phyloP scores from a whole-genome alignment of 2,797 vertebrate species.

The Anguilla pacifica region DNA sequence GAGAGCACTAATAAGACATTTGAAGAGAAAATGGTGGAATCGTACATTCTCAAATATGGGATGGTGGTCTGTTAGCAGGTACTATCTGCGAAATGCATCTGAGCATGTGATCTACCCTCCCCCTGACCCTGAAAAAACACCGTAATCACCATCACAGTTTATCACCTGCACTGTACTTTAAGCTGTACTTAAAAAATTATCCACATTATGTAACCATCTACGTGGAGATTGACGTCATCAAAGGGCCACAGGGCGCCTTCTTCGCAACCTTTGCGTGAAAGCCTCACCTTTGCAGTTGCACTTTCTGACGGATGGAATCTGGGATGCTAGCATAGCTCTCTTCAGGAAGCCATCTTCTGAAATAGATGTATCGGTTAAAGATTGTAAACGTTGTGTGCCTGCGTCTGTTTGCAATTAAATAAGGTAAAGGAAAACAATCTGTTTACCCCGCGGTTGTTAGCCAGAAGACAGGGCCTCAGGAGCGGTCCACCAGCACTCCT shows the following conservation, averaged over 20 bases:
- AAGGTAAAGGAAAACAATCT: slow-evolving; percentile 7
- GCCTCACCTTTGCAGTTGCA: neutral
- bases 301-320: neutral
- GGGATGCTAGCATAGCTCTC: neutral
- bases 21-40: neutral
- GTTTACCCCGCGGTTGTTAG: neutral
- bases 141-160: neutral
- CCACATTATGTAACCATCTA: neutral
- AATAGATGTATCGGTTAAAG: neutral
- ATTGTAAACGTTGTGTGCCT: neutral
- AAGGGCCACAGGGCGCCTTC: too few species aligned
- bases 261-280: neutral
- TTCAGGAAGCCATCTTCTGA: neutral
- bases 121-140: neutral
- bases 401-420: slow-evolving; percentile 14
- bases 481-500: neutral
- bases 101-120: neutral
- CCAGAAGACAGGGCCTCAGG: neutral
- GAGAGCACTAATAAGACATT: neutral
- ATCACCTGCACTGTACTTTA: too few species aligned
- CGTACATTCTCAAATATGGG: neutral
- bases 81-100: neutral
- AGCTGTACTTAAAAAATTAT: too few species aligned
- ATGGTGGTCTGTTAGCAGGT: too few species aligned
- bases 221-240: too few species aligned